phyloP scores from a whole-genome alignment of 2,797 vertebrate species.

The Xiphorhynchus erythropygius region DNA sequence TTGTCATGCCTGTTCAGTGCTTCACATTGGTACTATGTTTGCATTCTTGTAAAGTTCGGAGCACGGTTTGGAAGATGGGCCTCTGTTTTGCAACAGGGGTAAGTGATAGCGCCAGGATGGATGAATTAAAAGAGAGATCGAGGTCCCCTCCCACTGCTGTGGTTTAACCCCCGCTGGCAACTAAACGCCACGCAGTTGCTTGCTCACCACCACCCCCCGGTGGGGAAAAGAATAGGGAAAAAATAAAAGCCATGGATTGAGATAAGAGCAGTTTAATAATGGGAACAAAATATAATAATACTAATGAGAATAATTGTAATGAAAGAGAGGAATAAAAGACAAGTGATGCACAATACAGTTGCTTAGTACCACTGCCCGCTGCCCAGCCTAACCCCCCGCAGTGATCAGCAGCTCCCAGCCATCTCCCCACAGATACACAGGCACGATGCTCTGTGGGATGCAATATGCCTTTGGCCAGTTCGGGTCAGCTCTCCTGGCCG shows the following conservation, averaged over 20 bases:
- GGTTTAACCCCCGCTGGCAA: neutral
- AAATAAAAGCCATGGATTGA: neutral
- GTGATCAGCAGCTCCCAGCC: neutral
- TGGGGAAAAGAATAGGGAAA: neutral
- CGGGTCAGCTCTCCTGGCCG: neutral
- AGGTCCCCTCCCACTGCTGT: neutral
- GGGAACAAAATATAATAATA: neutral
- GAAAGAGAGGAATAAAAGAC: neutral
- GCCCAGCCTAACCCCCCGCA: neutral
- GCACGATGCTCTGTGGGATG: neutral
- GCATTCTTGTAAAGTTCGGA: neutral
- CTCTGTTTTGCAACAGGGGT: neutral
- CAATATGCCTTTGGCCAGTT: neutral
- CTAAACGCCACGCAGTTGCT: neutral
- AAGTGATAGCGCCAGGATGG: accelerated
- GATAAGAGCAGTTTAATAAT: neutral
- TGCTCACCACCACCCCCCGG: neutral
- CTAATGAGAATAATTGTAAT: neutral
- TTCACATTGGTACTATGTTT: neutral
- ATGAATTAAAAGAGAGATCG: neutral
- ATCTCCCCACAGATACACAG: neutral
- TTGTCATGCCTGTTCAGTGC: neutral
- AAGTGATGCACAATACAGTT: neutral
- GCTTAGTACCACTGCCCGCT: neutral
- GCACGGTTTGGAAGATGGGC: neutral